phyloP scores from a whole-genome alignment of 2,888 invertebrate genomes.

The Idaea straminata region DNA sequence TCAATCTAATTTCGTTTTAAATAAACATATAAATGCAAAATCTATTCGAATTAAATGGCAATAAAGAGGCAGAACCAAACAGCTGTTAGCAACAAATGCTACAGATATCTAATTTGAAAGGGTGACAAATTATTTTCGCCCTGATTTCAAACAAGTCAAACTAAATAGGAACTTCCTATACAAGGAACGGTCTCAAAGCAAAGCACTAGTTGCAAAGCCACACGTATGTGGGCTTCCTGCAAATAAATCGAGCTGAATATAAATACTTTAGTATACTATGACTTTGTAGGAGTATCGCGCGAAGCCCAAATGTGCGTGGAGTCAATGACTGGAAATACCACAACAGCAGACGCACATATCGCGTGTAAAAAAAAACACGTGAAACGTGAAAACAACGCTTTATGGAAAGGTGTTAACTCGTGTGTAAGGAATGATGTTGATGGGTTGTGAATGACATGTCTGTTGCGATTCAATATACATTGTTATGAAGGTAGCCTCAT shows the following conservation, averaged over 20 bases:
- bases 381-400: neutral
- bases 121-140: neutral
- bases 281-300: slow-evolving; percentile 21
- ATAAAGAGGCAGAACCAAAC: neutral
- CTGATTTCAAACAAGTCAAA: neutral
- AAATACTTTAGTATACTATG: slow-evolving; percentile 32
- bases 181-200: neutral
- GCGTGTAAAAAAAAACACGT: slow-evolving; percentile 14
- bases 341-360: slow-evolving; percentile 20
- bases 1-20: no score
- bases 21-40: no score
- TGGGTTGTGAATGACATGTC: slow-evolving; percentile 8
- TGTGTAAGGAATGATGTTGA: slow-evolving; percentile 12
- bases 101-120: neutral
- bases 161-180: neutral
- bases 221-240: neutral
- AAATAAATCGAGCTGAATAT: slow-evolving; percentile 34
- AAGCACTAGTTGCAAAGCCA: neutral
- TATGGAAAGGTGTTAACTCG: slow-evolving; percentile 7
- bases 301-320: slow-evolving; percentile 35
- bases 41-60: neutral
- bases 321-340: slow-evolving; percentile 35
- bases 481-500: neutral
- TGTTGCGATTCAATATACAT: neutral
- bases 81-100: neutral